These are phyloP conservation scores for Falco peregrinus DNA, from an alignment of 2,797 vertebrate species.

Conservation along the genomic window DNA sequence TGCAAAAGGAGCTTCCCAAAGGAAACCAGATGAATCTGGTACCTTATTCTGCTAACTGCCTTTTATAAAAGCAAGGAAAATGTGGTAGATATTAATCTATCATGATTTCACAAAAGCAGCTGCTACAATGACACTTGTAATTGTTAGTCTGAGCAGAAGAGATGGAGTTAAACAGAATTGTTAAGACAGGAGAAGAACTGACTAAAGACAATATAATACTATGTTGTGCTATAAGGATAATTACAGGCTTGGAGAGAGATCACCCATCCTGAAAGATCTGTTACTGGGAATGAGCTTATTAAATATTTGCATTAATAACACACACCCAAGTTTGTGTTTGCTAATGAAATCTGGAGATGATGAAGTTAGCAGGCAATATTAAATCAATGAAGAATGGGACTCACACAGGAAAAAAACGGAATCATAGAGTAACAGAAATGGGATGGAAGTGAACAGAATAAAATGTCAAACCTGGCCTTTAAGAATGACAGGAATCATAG, in stretches of 20 bases:
- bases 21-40: background rate
- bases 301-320: conserved; percentile 54
- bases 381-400: background rate
- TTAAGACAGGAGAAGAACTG: conserved; percentile 47
- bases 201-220: conserved; percentile 40
- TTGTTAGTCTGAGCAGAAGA: conserved; percentile 45
- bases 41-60: background rate
- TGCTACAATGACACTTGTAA: conserved; percentile 42
- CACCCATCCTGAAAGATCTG: conserved; percentile 24
- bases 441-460: background rate
- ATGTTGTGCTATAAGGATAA: conserved; percentile 32
- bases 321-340: background rate
- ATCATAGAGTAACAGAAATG: background rate
- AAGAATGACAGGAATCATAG: background rate
- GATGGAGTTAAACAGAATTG: conserved; percentile 26
- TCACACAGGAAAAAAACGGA: background rate
- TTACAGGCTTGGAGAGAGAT: conserved; percentile 39
- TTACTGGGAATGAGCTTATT: conserved; percentile 18
- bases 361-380: background rate
- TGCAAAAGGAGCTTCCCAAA: background rate
- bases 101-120: conserved; percentile 44
- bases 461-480: background rate
- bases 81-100: conserved; percentile 22
- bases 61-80: conserved; percentile 22
- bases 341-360: conserved; percentile 31